Base-by-base conservation (phyloP, 2,113 vertebrate genomes). In the Albula glossodonta region DNA sequence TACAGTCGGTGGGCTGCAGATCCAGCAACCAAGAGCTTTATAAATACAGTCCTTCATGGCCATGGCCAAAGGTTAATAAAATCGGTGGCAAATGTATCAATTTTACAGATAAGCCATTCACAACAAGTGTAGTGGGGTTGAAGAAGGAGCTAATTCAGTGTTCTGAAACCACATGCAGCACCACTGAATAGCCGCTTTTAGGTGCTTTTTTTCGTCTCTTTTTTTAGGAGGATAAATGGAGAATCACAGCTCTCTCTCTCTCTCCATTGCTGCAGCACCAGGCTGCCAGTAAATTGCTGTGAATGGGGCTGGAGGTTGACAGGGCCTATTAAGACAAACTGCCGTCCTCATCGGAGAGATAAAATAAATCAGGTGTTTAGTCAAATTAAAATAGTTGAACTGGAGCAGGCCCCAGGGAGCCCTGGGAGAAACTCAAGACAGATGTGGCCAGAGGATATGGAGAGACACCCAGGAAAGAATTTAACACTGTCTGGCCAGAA, bases 311-410 rank as follows among this genome's bases (percentile, higher is more conserved):
- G 95, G 97, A 96, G 97, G 96, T 96, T 99, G 98, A 99, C 98
- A 98, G 96, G 94, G 96, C 97, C 96, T 99, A 98, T 99, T 99
- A 99, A 99, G 98, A 99, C 97, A 98, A 99, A 99, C 96, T 96
- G 96, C 96, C 97, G 96, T 97, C 96, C 97, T 99, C 97, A 97
- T 98, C 95, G 96, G 96, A 98, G 97, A 98, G 97, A 99, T 99
- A 97, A 99, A 99, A 99, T 99, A 99, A 99, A 99, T 99, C 98
- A 99, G 97, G 97, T 98, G 97, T 99, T 99, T 98, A 98, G 98
- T 99, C 97, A 98, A 99, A 99, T 99, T 99, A 98, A 99, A 99
- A 99, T 98, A 98, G 97, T 98, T 98, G 96, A 97, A 97, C 96
- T 98, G 95, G 97, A 99, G 97, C 96, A 95, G 97, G 96, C 97